Evolutionary conservation across 2,113 vertebrate species (phyloP), one percentile per base, ranked within the genome.

Genomic region (Glaucomys volans): DNA sequence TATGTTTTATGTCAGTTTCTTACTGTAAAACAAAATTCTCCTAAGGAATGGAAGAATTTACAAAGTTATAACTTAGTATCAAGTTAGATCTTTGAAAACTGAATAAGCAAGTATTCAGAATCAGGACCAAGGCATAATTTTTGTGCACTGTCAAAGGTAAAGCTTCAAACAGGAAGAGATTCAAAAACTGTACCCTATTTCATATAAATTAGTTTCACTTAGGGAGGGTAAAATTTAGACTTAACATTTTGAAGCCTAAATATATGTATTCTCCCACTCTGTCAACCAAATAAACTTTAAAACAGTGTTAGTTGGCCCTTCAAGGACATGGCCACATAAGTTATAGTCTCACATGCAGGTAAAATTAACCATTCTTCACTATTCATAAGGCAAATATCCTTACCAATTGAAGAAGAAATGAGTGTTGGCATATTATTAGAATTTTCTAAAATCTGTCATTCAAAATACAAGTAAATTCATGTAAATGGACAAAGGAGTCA

Each of bases 61-160:
- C 3, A 62, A 69, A 87, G 0, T 62, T 79, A 84, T 47, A 89
- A 67, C 57, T 79, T 74, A n/a, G 8, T 10, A 12, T 83, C 52
- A 69, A 71, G 30, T 95, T 84, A n/a, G 32, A 59, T 59, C 10
- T 71, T 57, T 50, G 30, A 94, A 85, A 91, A 84, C 9, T 50
- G 80, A 64, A 64, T 59, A 76, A 90, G 67, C 8, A 79, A 92
- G 40, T 79, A 67, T 57, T 87, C 28, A 85, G 57, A 94, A 79
- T 54, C 50, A 89, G 37, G 30, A 64, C 8, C 28, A 67, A n/a
- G 2, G 17, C 17, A 75, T 44, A 52, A 32, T 2, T 40, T 94
- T 28, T 52, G 47, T 22, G 13, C 54, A 22, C 9, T 17, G 8
- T 88, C 47, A 52, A 57, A 94, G 79, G 26, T 69, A 80, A 84